Conservation (phyloP, 2,888 invertebrate species). For the Meiosimyza decipiens region DNA sequence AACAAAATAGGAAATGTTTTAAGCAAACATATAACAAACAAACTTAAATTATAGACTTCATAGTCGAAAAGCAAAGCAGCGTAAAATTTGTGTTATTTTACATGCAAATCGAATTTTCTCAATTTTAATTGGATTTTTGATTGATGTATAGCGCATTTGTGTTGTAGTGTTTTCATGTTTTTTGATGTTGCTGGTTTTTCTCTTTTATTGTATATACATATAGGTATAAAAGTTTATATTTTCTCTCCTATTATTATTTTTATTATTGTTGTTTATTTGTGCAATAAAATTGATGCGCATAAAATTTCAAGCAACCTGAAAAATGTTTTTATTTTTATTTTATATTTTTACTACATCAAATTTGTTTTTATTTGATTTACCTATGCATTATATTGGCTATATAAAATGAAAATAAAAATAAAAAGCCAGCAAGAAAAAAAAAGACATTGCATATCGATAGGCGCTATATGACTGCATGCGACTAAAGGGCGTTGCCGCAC, state of each 20-base stretch:
- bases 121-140: conserved; percentile 66
- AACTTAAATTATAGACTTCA: too few relatives aligned
- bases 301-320: conserved; percentile 16
- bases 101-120: conserved; percentile 66
- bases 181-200: conserved; percentile 17
- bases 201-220: conserved; percentile 8
- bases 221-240: background rate
- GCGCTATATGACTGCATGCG: background rate
- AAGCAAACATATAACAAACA: too few relatives aligned
- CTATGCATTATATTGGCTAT: background rate
- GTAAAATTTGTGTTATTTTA: conserved; percentile 53
- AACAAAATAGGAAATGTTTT: too few relatives aligned
- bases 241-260: background rate
- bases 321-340: conserved; percentile 7
- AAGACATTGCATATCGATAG: conserved; percentile 26
- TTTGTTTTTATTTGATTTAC: conserved; percentile 3
- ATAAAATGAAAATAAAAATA: background rate
- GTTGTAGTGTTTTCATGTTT: conserved; percentile 14
- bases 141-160: conserved; percentile 52
- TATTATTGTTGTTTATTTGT: conserved; percentile 11
- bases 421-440: background rate
- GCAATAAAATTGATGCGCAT: conserved; percentile 1
- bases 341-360: background rate
- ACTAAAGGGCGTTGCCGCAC: too few relatives aligned
- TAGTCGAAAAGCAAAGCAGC: too few relatives aligned